phyloP scores from a whole-genome alignment of 1,140 invertebrate genomes.

The Papilio dardanus region DNA sequence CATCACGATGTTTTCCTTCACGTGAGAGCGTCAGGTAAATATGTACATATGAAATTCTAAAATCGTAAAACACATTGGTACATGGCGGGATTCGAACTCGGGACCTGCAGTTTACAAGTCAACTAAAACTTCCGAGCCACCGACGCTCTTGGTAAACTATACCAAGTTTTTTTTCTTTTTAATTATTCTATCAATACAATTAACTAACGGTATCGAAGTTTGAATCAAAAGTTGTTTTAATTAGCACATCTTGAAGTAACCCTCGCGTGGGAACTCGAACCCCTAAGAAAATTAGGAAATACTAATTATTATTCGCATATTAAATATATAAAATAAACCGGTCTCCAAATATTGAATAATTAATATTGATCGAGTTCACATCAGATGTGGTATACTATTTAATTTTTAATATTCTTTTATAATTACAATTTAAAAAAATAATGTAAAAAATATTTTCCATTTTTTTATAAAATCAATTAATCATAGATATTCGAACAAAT shows the following conservation, averaged over 20 bases:
- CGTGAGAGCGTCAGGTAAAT: no score
- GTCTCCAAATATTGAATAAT: conserved; percentile 69
- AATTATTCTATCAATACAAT: conserved; percentile 1
- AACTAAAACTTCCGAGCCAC: no score
- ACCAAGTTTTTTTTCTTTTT: no score
- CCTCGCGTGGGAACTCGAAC: conserved; percentile 67
- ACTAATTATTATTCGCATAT: conserved; percentile 78
- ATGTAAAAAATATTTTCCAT: no score
- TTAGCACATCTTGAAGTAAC: conserved; percentile 40
- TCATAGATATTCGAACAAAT: no score
- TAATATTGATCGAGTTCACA: conserved; percentile 46
- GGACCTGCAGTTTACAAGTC: no score
- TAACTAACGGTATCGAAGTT: background rate
- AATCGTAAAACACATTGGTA: no score
- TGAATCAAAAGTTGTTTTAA: conserved; percentile 34
- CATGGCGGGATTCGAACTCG: no score
- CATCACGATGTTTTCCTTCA: no score
- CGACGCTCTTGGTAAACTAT: no score
- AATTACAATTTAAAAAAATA: background rate
- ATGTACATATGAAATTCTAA: no score
- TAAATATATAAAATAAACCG: conserved; percentile 60
- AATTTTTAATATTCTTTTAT: background rate
- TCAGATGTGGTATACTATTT: background rate
- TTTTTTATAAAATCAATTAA: no score
- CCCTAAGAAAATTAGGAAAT: conserved; percentile 60